Evolutionary conservation across 2,113 vertebrate genomes (phyloP).

Genomic region (Podarcis muralis): DNA sequence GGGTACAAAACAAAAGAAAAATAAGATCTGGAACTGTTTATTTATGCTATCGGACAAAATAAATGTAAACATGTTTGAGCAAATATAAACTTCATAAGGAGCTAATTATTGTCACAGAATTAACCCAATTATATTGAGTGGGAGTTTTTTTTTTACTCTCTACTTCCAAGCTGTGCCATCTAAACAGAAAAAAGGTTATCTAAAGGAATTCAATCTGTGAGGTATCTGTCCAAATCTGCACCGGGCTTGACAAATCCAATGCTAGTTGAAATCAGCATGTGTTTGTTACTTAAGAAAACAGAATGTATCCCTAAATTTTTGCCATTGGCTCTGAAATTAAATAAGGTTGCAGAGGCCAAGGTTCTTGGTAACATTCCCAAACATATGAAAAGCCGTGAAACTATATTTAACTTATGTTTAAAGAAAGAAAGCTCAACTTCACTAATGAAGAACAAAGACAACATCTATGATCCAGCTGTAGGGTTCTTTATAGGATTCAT

Average conservation of each 20-base stretch:
- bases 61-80: slow-evolving; percentile 56
- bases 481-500: slow-evolving; percentile 58
- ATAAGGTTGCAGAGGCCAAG: slow-evolving; percentile 69
- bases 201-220: not conserved
- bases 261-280: slow-evolving; percentile 22
- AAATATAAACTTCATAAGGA: slow-evolving; percentile 42
- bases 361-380: slow-evolving; percentile 76
- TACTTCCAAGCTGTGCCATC: slow-evolving; percentile 9
- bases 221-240: slow-evolving; percentile 24
- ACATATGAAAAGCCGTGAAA: slow-evolving; percentile 78
- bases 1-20: slow-evolving; percentile 69
- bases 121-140: slow-evolving; percentile 1
- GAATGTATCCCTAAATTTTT: slow-evolving; percentile 21
- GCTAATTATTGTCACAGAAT: slow-evolving; percentile 36
- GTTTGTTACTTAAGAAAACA: slow-evolving; percentile 12
- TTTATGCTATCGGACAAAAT: slow-evolving; percentile 55
- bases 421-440: slow-evolving; percentile 74
- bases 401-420: slow-evolving; percentile 82
- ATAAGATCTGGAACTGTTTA: slow-evolving; percentile 65
- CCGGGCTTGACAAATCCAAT: not conserved
- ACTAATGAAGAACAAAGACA: slow-evolving; percentile 73
- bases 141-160: not conserved
- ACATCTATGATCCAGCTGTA: slow-evolving; percentile 66
- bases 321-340: slow-evolving; percentile 69
- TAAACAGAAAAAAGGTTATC: slow-evolving; percentile 4